Conservation (phyloP, 2,113 vertebrate species). For the Solenodon paradoxus region DNA sequence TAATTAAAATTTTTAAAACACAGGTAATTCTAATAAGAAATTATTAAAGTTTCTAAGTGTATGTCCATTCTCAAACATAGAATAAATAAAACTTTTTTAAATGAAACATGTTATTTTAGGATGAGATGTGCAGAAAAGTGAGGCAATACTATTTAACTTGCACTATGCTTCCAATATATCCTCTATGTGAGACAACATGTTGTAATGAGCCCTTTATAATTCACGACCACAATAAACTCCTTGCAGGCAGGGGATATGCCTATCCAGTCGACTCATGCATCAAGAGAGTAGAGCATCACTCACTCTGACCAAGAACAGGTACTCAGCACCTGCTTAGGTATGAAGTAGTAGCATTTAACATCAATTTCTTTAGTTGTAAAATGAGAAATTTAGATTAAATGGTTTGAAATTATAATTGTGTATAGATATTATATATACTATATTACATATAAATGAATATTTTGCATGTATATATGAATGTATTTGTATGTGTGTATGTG, state of each 20-base stretch:
- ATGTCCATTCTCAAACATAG: background rate
- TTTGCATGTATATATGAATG: too few relatives aligned
- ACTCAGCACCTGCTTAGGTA: background rate
- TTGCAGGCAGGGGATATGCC: fast-evolving
- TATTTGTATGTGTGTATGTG: too few relatives aligned
- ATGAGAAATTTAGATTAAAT: background rate
- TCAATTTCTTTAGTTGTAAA: background rate
- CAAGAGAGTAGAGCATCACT: background rate
- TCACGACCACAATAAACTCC: background rate
- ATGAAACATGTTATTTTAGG: background rate
- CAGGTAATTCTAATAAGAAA: background rate
- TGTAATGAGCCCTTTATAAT: background rate
- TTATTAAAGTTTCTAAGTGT: background rate
- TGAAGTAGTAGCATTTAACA: background rate
- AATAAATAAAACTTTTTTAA: background rate
- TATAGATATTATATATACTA: too few relatives aligned
- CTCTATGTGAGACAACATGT: background rate
- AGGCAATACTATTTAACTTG: background rate
- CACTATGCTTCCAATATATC: background rate
- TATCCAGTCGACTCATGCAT: background rate
- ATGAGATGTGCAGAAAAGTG: background rate
- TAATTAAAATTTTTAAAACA: background rate
- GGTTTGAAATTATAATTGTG: background rate
- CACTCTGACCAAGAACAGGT: fast-evolving
- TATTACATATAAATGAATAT: too few relatives aligned